Base-by-base conservation (phyloP, 2,888 invertebrate species). In the Rhagium mordax region DNA sequence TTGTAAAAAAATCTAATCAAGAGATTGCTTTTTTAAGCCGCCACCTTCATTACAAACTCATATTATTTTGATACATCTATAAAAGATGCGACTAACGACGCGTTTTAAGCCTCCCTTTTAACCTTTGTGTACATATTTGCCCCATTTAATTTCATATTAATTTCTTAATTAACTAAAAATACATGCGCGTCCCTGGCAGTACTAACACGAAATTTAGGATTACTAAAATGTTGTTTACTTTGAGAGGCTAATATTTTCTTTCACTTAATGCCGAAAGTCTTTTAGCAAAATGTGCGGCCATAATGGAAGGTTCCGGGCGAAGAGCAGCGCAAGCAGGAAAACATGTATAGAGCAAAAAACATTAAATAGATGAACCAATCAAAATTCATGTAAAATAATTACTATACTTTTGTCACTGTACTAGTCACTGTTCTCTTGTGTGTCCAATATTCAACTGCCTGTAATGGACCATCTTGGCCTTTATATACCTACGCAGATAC, bases 101-200 rank as follows among this genome's bases (percentile, higher is more conserved):
- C 51, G 10, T 41, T 60, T 59, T 60, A 57, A 18, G 33, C 33
- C 18, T 60, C 59, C 59, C 33, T 33, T 33, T 60, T 33, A 60
- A 60, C 33, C 18, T 18, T 41, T 41, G 16, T 29, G 59, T 60
- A 33, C 29, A 29, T 13, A 33, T 33, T 29, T 60, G 18, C 33
- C 13, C 41, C 59, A 8, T 60, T 60, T 60, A 33, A 60, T 60
- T 29, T 33, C 18, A 60, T 29, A 51, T 51, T 51, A 51, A 33
- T 33, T 57, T 57, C 33, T 29, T 60, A 60, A 60, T 60, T 60
- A 33, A 4, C 59, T 20, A 29, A n/a, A 21, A 59, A 27, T 16
- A 29, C 33, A 16, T 33, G 59, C 41, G 51, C 5, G 7, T 51
- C 20, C 20, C 51, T 51, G 13, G 8, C 16, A 18, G 51, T 7